Percentiles rank a stretch among this genome's conserved stretches.
Conservation (phyloP, 1,140 invertebrate species). For the Phocides pigmalion region DNA sequence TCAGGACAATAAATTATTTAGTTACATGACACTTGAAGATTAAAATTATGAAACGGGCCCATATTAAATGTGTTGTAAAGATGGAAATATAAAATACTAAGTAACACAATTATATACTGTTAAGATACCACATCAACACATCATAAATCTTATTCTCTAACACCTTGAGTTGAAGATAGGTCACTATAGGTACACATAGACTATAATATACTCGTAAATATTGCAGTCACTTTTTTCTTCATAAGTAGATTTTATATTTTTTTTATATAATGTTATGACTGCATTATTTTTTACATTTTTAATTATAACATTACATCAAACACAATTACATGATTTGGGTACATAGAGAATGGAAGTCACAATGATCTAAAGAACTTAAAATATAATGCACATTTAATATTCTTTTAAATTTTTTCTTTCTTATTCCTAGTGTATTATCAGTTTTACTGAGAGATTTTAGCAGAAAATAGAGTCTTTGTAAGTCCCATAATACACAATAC, state of each 20-base stretch:
- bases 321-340: constrained; percentile 27
- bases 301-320: constrained; percentile 28
- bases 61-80: constrained; percentile 6
- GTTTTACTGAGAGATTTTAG: constrained; percentile 16
- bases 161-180: constrained; percentile 5
- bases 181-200: constrained; percentile 11
- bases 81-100: constrained; percentile 10
- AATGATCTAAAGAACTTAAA: constrained; percentile 14
- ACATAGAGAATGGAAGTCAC: constrained; percentile 21
- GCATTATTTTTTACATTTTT: constrained; percentile 24
- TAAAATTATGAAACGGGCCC: constrained; percentile 1
- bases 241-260: constrained; percentile 7
- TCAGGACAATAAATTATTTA: neutral
- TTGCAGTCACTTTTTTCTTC: constrained; percentile 10
- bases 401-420: neutral
- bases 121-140: constrained; percentile 5
- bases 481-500: neutral
- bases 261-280: constrained; percentile 12
- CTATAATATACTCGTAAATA: constrained; percentile 8
- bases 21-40: neutral
- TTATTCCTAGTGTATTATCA: constrained; percentile 24
- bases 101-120: neutral
- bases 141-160: neutral
- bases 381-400: constrained; percentile 12
- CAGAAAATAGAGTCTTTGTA: constrained; percentile 24